Conservation (phyloP, 2,888 invertebrate genomes). For the Diarsia rubi region DNA sequence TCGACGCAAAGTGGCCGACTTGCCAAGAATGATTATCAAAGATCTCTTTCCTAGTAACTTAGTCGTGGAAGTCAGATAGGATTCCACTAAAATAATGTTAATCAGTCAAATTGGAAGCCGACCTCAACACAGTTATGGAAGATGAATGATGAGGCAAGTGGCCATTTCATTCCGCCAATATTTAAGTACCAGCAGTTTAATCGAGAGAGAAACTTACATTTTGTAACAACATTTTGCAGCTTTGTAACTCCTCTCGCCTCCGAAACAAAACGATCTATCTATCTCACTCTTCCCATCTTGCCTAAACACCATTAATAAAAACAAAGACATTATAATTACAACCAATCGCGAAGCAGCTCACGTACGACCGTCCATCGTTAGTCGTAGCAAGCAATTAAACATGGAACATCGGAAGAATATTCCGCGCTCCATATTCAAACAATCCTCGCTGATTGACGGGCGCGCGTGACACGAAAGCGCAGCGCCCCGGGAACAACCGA, state of each 20-base stretch:
- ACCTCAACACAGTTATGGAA: not conserved
- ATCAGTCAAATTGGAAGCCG: not conserved
- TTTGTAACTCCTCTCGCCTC: not conserved
- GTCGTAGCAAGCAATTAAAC: slow-evolving; percentile 54
- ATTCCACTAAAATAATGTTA: not conserved
- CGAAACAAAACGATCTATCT: not conserved
- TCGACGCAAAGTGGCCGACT: too few relatives aligned
- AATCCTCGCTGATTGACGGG: slow-evolving; percentile 58
- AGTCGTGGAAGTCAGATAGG: not conserved
- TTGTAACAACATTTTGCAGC: not conserved
- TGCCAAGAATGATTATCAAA: too few relatives aligned
- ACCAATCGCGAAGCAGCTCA: slow-evolving; percentile 34
- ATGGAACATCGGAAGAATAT: slow-evolving; percentile 54
- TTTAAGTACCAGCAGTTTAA: not conserved
- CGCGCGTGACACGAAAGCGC: slow-evolving; percentile 60
- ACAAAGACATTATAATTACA: slow-evolving; percentile 35
- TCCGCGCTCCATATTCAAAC: slow-evolving; percentile 58
- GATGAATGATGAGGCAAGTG: not conserved
- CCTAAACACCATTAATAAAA: slow-evolving; percentile 16
- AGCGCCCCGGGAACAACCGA: slow-evolving; percentile 36
- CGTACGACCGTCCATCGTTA: slow-evolving; percentile 45
- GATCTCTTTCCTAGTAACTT: not conserved
- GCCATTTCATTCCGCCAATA: too few relatives aligned
- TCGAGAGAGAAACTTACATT: not conserved
- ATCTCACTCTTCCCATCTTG: not conserved